These are phyloP conservation scores for Phaedon cochleariae DNA, from an alignment of 2,888 invertebrate genomes.

Conservation along the genomic window DNA sequence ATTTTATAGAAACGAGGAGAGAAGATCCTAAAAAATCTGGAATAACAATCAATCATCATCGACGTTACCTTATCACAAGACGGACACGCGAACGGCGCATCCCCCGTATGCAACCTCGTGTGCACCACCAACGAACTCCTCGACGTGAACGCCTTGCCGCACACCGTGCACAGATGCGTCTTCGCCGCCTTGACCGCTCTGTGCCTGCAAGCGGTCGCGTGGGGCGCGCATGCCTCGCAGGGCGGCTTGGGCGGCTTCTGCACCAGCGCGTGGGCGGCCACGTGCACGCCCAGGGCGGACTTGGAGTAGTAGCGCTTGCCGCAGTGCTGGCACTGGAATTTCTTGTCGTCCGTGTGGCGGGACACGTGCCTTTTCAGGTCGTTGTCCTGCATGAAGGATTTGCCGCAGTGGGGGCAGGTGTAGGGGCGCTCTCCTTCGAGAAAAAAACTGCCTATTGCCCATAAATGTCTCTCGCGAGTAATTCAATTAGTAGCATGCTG, in stretches of 20 bases:
- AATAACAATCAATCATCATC: too few relatives aligned
- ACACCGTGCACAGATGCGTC: conserved; percentile 37
- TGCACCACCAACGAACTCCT: conserved; percentile 43
- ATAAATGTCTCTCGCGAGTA: too few relatives aligned
- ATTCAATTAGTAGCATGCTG: too few relatives aligned
- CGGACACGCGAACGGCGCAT: conserved; percentile 26
- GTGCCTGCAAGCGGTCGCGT: conserved; percentile 16
- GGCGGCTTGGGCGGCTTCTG: neutral
- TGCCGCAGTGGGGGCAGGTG: conserved; percentile 30
- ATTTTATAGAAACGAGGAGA: too few relatives aligned
- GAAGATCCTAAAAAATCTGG: too few relatives aligned
- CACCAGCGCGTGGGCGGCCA: conserved; percentile 15
- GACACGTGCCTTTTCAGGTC: conserved; percentile 32
- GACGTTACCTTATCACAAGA: conserved; percentile 19
- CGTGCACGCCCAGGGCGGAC: conserved; percentile 28
- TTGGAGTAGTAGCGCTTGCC: conserved; percentile 35
- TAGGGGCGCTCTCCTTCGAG: conserved; percentile 39
- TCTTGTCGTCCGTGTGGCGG: conserved; percentile 29
- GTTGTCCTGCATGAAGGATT: conserved; percentile 37
- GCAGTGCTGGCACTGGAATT: conserved; percentile 38
- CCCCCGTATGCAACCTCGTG: conserved; percentile 32
- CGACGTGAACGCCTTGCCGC: conserved; percentile 48
- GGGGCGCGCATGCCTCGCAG: conserved; percentile 18
- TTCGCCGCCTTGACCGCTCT: neutral
- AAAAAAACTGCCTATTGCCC: neutral